Conservation (phyloP, 2,797 vertebrate species). For the Somateria mollissima region DNA sequence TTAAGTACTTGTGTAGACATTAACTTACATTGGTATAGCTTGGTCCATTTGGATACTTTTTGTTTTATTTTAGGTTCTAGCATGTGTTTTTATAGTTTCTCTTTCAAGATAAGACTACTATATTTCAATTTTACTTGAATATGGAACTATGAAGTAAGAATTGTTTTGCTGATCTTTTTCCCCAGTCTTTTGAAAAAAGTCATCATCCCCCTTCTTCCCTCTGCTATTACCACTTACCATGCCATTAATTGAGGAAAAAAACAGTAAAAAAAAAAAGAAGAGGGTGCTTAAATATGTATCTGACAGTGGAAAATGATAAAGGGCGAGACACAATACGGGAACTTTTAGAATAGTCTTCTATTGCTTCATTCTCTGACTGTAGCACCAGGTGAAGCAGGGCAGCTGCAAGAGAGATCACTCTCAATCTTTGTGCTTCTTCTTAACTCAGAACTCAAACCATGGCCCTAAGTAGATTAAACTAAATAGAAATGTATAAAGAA, state of each 20-base stretch:
- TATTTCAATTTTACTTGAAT: not conserved
- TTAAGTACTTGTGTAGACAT: not conserved
- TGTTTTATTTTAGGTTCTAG: not conserved
- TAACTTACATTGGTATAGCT: not conserved
- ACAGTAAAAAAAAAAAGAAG: not conserved
- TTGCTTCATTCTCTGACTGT: not conserved
- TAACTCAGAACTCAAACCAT: not conserved
- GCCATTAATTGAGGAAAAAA: too few relatives aligned
- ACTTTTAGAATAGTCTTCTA: not conserved
- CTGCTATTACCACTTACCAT: not conserved
- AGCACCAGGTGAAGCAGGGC: not conserved
- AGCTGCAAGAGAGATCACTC: not conserved
- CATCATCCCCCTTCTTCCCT: accelerated
- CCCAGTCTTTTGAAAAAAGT: not conserved
- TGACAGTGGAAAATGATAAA: not conserved
- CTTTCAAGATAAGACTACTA: not conserved
- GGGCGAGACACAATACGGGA: not conserved
- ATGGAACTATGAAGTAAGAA: not conserved
- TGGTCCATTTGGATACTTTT: not conserved
- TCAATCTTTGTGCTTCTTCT: not conserved
- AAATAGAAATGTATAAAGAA: conserved; percentile 22
- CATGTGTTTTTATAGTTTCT: not conserved
- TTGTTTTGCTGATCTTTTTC: not conserved
- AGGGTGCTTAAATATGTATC: not conserved
- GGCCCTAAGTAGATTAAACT: conserved; percentile 13